Evolutionary conservation across 1,140 invertebrate genomes (phyloP).

Genomic region (Homalodisca vitripennis): DNA sequence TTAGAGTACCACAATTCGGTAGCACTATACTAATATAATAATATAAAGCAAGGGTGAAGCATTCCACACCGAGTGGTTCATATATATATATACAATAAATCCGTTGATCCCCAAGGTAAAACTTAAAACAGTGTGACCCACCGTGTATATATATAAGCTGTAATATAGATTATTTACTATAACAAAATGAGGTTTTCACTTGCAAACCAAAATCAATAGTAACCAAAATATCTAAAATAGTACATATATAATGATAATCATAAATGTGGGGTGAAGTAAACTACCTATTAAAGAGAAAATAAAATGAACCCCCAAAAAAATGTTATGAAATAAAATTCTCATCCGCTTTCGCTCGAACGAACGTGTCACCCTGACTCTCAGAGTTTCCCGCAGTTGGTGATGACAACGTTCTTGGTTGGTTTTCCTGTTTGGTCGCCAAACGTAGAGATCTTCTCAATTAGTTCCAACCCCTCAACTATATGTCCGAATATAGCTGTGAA

Average conservation of each 20-base stretch:
- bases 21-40: neutral
- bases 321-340: neutral
- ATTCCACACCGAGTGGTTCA: neutral
- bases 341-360: neutral
- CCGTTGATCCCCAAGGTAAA: neutral
- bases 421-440: conserved; percentile 74
- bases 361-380: conserved; percentile 29
- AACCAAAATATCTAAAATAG: neutral
- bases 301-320: neutral
- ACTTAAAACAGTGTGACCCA: neutral
- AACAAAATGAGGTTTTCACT: neutral
- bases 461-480: conserved; percentile 76
- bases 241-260: neutral
- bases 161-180: neutral
- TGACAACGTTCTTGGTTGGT: conserved; percentile 70
- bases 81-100: neutral
- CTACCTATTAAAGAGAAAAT: neutral
- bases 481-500: conserved; percentile 83
- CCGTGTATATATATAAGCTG: neutral
- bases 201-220: neutral
- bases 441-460: conserved; percentile 76
- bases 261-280: neutral
- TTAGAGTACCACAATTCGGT: neutral
- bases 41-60: neutral
- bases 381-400: conserved; percentile 75